A percentile compares a stretch with the other conserved stretches of the same genome.
Evolutionary conservation across 2,113 vertebrate species (phyloP).

Genomic region (Cygnus atratus): DNA sequence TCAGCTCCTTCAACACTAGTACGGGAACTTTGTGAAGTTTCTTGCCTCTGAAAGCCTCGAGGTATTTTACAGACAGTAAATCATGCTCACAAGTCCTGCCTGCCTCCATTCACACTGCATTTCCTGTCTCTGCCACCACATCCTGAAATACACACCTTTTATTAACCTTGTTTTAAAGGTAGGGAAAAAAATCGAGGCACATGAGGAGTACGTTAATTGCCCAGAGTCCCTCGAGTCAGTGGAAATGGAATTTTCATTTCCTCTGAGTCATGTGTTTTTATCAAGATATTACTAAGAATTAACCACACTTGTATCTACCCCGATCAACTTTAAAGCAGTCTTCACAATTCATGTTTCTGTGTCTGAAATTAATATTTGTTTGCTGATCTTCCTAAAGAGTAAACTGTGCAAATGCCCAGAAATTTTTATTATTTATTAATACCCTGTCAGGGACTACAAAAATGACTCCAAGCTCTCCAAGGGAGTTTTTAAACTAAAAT

Average conservation of each 20-base stretch:
- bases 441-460: background rate
- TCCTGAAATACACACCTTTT: background rate
- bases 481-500: background rate
- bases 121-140: background rate
- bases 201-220: background rate
- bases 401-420: background rate
- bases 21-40: background rate
- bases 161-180: background rate
- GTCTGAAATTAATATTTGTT: background rate
- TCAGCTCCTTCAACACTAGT: background rate
- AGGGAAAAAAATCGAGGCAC: background rate
- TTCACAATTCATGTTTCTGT: background rate
- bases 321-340: background rate
- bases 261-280: constrained; percentile 24
- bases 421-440: background rate
- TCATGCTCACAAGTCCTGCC: background rate
- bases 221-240: background rate
- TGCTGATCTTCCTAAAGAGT: background rate
- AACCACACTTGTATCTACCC: background rate
- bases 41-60: background rate
- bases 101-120: background rate
- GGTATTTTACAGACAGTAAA: background rate
- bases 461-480: background rate
- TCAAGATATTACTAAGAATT: constrained; percentile 18
- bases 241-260: constrained; percentile 38